A percentile compares a stretch with the other conserved stretches of the same genome.
Conservation (phyloP, 2,113 vertebrate species). For the Aix galericulata region DNA sequence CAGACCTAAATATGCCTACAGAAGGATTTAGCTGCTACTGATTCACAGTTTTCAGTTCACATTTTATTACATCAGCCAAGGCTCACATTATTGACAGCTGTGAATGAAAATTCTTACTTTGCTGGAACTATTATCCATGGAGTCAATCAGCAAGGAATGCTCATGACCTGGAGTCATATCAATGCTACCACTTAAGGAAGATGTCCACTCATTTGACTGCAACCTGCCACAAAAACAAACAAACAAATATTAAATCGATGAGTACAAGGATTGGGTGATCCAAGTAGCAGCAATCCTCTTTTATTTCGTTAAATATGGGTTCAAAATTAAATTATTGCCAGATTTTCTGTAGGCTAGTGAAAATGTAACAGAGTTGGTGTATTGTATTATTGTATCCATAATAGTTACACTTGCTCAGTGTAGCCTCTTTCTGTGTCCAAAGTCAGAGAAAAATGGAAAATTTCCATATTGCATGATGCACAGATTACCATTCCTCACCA, state of each 20-base stretch:
- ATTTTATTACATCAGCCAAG: neutral
- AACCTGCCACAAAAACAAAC: conserved; percentile 65
- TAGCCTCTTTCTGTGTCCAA: neutral
- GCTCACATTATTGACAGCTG: neutral
- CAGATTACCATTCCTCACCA: neutral
- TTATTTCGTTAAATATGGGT: neutral
- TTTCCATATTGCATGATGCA: neutral
- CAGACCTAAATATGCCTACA: neutral
- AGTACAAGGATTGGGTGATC: neutral
- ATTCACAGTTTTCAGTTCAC: neutral
- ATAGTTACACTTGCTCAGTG: neutral
- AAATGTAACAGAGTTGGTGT: neutral
- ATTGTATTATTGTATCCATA: neutral
- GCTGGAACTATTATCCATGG: conserved; percentile 74
- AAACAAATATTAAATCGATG: neutral
- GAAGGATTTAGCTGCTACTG: neutral
- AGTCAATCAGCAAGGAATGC: conserved; percentile 82
- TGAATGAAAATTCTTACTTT: conserved; percentile 77
- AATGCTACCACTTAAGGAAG: conserved; percentile 65
- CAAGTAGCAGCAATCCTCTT: neutral
- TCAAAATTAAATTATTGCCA: neutral
- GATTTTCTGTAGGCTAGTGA: neutral
- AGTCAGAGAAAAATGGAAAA: neutral
- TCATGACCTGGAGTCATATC: conserved; percentile 74
- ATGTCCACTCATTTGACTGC: conserved; percentile 77